phyloP scores from a whole-genome alignment of 2,797 vertebrate species.

The Typhlichthys eigenmanni region DNA sequence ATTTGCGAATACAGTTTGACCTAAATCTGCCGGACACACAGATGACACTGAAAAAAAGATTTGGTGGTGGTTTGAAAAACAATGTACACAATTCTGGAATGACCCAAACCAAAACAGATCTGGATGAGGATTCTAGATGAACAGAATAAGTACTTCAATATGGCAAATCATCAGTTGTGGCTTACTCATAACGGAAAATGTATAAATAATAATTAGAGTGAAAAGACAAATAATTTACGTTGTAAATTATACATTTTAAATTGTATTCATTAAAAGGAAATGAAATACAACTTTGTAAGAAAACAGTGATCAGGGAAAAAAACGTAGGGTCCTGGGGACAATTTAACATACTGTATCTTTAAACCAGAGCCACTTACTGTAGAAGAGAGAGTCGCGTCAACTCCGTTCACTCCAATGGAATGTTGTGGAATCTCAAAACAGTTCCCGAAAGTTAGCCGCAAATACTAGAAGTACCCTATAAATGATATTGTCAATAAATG shows the following conservation, averaged over 20 bases:
- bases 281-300: too few species aligned
- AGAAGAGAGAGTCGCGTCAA: too few species aligned
- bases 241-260: neutral
- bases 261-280: neutral
- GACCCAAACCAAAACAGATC: constrained; percentile 14
- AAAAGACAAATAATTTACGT: neutral
- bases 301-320: too few species aligned
- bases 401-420: too few species aligned
- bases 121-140: constrained; percentile 11
- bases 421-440: too few species aligned
- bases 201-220: constrained; percentile 3
- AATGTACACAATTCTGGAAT: neutral
- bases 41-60: neutral
- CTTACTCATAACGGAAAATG: constrained; percentile 28
- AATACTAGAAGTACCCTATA: too few species aligned
- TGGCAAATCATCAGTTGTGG: neutral
- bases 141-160: constrained; percentile 28
- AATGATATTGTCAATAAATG: too few species aligned
- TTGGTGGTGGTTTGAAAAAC: neutral
- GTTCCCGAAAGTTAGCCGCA: too few species aligned
- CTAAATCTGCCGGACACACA: constrained; percentile 8
- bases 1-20: constrained; percentile 35
- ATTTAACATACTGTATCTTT: too few species aligned
- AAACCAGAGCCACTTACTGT: too few species aligned
- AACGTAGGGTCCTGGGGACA: too few species aligned